These are phyloP conservation scores for Microcebus lehilahytsara DNA, from an alignment of 2,113 vertebrate genomes.

Conservation along the genomic window DNA sequence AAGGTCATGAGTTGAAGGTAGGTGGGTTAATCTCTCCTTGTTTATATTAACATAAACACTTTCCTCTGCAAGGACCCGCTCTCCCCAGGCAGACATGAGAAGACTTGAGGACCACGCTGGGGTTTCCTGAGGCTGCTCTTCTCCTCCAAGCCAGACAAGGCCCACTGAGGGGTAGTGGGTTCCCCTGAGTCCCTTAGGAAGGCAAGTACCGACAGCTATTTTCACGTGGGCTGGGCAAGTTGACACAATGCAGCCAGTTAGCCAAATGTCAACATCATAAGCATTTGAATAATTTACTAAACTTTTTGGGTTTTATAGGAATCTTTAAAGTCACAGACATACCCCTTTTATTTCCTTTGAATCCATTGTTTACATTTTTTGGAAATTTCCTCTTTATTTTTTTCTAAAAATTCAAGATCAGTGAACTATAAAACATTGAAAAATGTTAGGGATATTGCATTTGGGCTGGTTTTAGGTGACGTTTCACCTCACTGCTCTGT, in stretches of 20 bases:
- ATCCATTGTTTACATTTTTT: background rate
- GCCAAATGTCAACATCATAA: background rate
- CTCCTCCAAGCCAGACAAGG: background rate
- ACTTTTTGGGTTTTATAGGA: background rate
- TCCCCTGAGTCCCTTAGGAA: background rate
- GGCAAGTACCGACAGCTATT: background rate
- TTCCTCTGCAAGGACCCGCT: background rate
- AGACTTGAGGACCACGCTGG: background rate
- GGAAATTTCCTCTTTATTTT: background rate
- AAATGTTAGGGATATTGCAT: background rate
- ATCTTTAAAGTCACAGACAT: conserved; percentile 1
- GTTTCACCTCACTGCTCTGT: background rate
- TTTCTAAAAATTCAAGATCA: conserved; percentile 9
- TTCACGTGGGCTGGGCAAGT: background rate
- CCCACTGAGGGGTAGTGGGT: background rate
- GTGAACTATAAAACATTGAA: background rate
- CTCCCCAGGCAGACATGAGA: background rate
- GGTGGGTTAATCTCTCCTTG: background rate
- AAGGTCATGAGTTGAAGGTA: background rate
- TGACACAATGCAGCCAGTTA: background rate
- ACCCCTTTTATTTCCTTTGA: background rate
- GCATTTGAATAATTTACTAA: background rate
- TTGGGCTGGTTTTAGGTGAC: background rate
- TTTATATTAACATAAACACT: background rate
- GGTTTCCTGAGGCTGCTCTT: background rate